Evolutionary conservation across 2,797 vertebrate species (phyloP), one percentile per base, ranked within the genome.

Genomic region (Parambassis ranga): DNA sequence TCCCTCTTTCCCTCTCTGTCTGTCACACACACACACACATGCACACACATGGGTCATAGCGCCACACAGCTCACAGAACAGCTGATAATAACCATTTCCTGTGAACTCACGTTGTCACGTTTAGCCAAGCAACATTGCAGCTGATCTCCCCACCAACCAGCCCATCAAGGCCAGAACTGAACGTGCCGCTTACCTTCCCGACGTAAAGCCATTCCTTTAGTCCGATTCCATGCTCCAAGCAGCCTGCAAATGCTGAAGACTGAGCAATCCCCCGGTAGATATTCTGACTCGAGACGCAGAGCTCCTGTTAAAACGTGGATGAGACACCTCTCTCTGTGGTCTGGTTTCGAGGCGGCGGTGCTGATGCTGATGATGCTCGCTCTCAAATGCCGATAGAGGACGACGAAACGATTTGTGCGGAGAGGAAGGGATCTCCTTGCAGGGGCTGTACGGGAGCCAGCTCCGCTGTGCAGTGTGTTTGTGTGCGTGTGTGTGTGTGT

Each of bases 151-250:
- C 48, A 14, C 24, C 36, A 52, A n/a, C 14, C 39, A 78, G 53
- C 52, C 49, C 36, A 44, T 14, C 46, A 50, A 89, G 85, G 85
- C 87, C 83, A 82, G 66, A 79, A 64, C 36, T 11, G 72, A 79
- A 81, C 74, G 66, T 65, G 61, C 7, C 68, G 70, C 85, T 86
- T 91, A 93, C 92, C 91, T 92, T 88, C 47, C 71, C 79, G 72
- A 84, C 83, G 80, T 81, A 82, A 49, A 90, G 82, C 87, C 91
- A 92, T 92, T 79, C 82, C 87, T 86, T 79, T 83, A 86, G 86
- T 90, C 82, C 86, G 79, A 85, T 79, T 68, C 89, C 89, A 77
- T 77, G 69, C 76, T 74, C 68, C 49, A 50, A 74, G 68, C 58
- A 59, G 65, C 83, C 71, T 50, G 79, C 71, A 71, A 79, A 84